Base-by-base conservation (phyloP, 1,140 invertebrate genomes). In the Harpegnathos saltator region DNA sequence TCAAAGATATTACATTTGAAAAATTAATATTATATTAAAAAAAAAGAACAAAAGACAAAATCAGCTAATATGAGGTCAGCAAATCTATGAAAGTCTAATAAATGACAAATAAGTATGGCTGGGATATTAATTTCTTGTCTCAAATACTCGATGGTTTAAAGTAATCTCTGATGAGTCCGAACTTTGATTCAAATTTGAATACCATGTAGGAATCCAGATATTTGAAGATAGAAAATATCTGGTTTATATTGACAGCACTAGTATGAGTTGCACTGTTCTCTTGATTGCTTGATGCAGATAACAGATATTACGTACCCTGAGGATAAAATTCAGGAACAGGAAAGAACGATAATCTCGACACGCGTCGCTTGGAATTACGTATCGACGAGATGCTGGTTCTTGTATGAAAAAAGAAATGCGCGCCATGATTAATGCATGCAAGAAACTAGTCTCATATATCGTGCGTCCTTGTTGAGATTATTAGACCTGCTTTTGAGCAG, bases 351-450 rank as follows among this genome's bases (percentile, higher is more conserved):
- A 61, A 78, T 82, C 65, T 75, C 29, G 48, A 48, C 68, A 73
- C 26, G 24, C 54, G 81, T 61, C n/a, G 54, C 17, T 78, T 73
- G 61, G 68, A 77, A 66, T 83, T 68, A 75, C 65, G 12, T 77
- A 19, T 66, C 26, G 62, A 66, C 62, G 44, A 44, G 38, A 3
- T 22, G 15, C 62, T 68, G 19, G 77, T 81, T 59, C 52, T 38
- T 48, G 17, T n/a, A 44, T 22, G 5, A 54, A 59, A 59, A 19
- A 65, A 44, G 44, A 59, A 73, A 78, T 69, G 14, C 17, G 14
- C 33, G 44, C 29, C 65, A 29, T 71, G 77, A 80, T 80, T 58
- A 80, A 81, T 72, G 77, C 62, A 81, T 81, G 77, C 77, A 81
- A 81, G 77, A 81, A 81, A 81, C 77, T 69, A 81, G 68, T 81